phyloP scores from a whole-genome alignment of 1,140 invertebrate species.

The Drosophila dunni region DNA sequence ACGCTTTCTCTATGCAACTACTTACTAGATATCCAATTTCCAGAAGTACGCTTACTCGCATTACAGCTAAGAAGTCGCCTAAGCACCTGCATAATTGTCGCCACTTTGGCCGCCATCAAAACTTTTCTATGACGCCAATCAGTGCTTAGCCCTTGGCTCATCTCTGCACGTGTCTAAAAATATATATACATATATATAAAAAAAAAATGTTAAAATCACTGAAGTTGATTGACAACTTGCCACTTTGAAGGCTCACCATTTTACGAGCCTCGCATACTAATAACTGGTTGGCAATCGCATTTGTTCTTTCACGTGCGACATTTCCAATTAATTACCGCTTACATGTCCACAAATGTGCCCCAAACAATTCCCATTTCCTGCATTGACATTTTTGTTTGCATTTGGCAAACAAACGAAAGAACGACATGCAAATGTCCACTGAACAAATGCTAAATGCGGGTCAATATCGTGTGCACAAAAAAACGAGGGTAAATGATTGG shows the following conservation, averaged over 20 bases:
- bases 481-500: neutral
- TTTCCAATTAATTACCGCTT: constrained; percentile 42
- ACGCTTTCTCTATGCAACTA: constrained; percentile 9
- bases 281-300: constrained; percentile 30
- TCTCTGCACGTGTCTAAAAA: neutral
- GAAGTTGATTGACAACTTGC: constrained; percentile 34
- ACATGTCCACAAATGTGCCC: constrained; percentile 17
- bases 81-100: constrained; percentile 32
- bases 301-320: constrained; percentile 28
- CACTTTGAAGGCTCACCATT: constrained; percentile 28
- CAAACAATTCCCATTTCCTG: constrained; percentile 1
- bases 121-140: constrained; percentile 3
- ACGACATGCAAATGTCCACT: constrained; percentile 13
- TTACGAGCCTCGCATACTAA: constrained; percentile 5
- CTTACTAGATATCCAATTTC: neutral
- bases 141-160: constrained; percentile 2
- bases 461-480: neutral
- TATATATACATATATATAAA: constrained; percentile 5
- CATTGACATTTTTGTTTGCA: constrained; percentile 39
- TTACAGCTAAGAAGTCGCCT: constrained; percentile 16
- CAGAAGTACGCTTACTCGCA: constrained; percentile 10
- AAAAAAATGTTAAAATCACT: constrained; percentile 4
- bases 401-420: constrained; percentile 27
- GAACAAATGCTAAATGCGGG: constrained; percentile 1
- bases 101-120: constrained; percentile 4